These are phyloP conservation scores for Dicyrtomina minuta DNA, from an alignment of 2,888 invertebrate species.

Conservation along the genomic window DNA sequence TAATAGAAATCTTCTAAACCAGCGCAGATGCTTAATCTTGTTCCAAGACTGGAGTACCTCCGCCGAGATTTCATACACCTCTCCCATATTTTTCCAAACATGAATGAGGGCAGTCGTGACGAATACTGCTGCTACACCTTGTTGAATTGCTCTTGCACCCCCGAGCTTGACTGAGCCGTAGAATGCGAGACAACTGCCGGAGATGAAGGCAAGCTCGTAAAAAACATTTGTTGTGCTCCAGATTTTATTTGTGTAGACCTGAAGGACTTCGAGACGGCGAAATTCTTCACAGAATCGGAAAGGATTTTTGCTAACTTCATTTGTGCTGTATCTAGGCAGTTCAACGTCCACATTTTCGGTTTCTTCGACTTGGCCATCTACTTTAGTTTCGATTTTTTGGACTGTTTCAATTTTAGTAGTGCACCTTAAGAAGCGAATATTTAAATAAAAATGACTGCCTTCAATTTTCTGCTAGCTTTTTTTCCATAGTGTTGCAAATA, in stretches of 20 bases:
- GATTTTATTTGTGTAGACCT: not conserved
- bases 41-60: not conserved
- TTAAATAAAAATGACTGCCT: too few relatives aligned
- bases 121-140: not conserved
- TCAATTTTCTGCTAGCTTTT: too few relatives aligned
- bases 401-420: too few relatives aligned
- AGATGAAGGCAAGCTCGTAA: not conserved
- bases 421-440: too few relatives aligned
- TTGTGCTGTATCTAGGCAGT: too few relatives aligned
- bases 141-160: slow-evolving; percentile 2
- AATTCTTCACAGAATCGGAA: not conserved
- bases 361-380: not conserved
- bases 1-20: not conserved
- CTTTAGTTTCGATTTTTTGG: not conserved
- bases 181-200: not conserved
- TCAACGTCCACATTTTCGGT: not conserved
- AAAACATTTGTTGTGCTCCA: slow-evolving; percentile 1
- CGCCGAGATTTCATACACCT: not conserved
- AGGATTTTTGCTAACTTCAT: too few relatives aligned
- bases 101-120: not conserved
- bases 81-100: not conserved
- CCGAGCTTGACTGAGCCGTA: not conserved
- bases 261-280: not conserved
- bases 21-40: not conserved
- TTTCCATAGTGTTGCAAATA: too few relatives aligned